Conservation (phyloP, 2,113 vertebrate genomes). For the Chloropsis cyanopogon region DNA sequence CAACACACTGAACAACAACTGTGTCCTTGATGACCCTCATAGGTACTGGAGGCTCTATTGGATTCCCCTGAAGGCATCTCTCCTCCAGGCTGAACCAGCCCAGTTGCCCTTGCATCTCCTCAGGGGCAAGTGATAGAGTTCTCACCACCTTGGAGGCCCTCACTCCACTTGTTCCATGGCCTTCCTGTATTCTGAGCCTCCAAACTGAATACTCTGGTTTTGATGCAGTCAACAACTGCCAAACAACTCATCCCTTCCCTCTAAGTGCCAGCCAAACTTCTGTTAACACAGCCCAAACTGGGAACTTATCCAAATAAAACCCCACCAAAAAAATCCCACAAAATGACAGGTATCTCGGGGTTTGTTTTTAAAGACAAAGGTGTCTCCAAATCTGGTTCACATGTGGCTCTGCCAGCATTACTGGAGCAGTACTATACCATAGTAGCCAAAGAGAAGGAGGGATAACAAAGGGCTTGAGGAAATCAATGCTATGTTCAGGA, state of each 20-base stretch:
- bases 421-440: not conserved
- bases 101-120: not conserved
- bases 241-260: not conserved
- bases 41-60: not conserved
- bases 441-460: not conserved
- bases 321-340: not conserved
- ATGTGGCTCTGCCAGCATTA: accelerated
- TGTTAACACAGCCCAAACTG: not conserved
- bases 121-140: not conserved
- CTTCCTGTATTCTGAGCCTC: not conserved
- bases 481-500: not conserved
- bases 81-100: not conserved
- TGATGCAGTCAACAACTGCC: not conserved
- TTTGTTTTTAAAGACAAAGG: not conserved
- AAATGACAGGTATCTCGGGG: not conserved
- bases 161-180: not conserved
- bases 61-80: not conserved
- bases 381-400: not conserved
- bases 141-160: not conserved
- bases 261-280: not conserved
- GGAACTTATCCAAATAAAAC: not conserved
- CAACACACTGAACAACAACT: not conserved
- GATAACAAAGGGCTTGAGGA: not conserved
- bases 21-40: not conserved
- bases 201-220: not conserved